Conservation (phyloP, 1,140 invertebrate species). For the Micrasema longulum region DNA sequence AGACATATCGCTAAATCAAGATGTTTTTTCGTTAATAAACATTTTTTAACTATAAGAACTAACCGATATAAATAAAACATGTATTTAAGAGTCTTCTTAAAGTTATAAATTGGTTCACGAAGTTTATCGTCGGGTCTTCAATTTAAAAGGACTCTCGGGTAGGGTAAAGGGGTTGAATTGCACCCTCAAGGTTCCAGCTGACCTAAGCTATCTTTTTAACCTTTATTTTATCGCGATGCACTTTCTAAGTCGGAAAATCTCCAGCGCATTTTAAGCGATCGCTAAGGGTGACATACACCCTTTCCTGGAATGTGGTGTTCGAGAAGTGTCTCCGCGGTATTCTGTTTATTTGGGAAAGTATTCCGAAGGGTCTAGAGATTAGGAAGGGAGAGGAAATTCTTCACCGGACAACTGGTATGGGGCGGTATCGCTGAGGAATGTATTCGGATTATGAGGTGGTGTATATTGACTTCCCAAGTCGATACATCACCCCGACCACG, state of each 20-base stretch:
- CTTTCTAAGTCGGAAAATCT: constrained; percentile 33
- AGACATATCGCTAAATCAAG: no score
- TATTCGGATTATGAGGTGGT: constrained; percentile 41
- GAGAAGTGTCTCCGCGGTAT: constrained; percentile 45
- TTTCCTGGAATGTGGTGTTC: constrained; percentile 51
- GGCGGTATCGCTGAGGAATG: constrained; percentile 30
- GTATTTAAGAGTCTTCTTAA: not conserved
- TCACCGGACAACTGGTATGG: constrained; percentile 20
- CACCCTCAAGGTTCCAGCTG: constrained; percentile 19
- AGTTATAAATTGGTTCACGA: not conserved
- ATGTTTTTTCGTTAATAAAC: no score
- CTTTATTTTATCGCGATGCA: constrained; percentile 35
- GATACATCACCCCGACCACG: constrained; percentile 10
- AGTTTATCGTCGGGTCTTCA: not conserved
- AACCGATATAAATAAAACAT: no score
- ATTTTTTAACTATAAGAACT: no score
- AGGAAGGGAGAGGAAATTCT: constrained; percentile 18
- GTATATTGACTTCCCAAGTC: constrained; percentile 36
- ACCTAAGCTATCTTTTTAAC: constrained; percentile 31
- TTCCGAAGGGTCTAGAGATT: constrained; percentile 30
- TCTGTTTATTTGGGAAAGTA: constrained; percentile 53
- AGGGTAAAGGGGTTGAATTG: not conserved
- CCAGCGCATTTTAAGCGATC: constrained; percentile 27
- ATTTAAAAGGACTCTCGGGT: constrained; percentile 1
- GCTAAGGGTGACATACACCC: constrained; percentile 23